phyloP scores from a whole-genome alignment of 2,888 invertebrate genomes.

The Andrena fulva region DNA sequence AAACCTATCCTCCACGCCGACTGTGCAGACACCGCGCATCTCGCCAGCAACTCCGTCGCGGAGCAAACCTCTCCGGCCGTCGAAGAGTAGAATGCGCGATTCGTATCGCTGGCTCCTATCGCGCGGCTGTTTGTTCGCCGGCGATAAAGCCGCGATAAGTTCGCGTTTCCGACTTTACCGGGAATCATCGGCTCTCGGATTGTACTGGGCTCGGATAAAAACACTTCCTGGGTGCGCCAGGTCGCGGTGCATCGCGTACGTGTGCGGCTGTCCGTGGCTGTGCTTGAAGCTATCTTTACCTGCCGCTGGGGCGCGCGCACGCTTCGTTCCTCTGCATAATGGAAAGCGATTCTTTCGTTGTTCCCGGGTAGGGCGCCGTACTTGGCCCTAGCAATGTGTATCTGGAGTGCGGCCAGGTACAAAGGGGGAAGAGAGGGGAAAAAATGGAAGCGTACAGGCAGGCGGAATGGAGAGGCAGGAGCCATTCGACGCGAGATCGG shows the following conservation, averaged over 20 bases:
- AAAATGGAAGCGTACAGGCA: slow-evolving; percentile 35
- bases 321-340: slow-evolving; percentile 47
- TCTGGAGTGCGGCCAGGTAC: slow-evolving; percentile 59
- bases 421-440: slow-evolving; percentile 23
- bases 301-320: slow-evolving; percentile 22
- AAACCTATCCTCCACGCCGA: neutral
- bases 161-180: slow-evolving; percentile 61
- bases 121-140: slow-evolving; percentile 44
- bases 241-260: slow-evolving; percentile 44
- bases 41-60: neutral
- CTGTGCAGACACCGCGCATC: neutral
- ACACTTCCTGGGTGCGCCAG: slow-evolving; percentile 70
- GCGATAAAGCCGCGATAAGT: slow-evolving; percentile 65
- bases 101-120: slow-evolving; percentile 15
- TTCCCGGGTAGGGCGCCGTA: slow-evolving; percentile 32
- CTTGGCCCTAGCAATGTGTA: slow-evolving; percentile 51
- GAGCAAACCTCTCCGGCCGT: neutral
- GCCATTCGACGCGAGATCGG: slow-evolving; percentile 60
- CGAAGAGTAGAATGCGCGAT: neutral
- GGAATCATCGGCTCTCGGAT: slow-evolving; percentile 61
- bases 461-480: slow-evolving; percentile 50
- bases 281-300: slow-evolving; percentile 46
- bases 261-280: slow-evolving; percentile 1
- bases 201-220: slow-evolving; percentile 66
- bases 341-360: slow-evolving; percentile 58